A percentile compares a stretch with the other conserved stretches of the same genome.
Conservation (phyloP, 2,113 vertebrate species). For the Poicephalus meyeri region DNA sequence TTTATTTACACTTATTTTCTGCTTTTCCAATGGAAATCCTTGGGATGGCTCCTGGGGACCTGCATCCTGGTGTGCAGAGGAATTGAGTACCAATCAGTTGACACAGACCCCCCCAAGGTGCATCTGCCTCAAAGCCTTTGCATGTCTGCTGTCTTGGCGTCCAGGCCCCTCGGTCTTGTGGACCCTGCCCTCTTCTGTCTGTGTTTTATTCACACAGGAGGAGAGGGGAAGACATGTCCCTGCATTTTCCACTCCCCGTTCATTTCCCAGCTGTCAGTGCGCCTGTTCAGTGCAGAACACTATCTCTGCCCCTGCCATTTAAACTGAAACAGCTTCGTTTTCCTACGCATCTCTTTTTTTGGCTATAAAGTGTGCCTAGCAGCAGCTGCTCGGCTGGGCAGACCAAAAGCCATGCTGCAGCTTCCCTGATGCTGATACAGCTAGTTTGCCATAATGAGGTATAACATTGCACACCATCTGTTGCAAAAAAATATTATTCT, state of each 20-base stretch:
- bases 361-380: background rate
- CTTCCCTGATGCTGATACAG: background rate
- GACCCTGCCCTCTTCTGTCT: background rate
- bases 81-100: background rate
- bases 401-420: background rate
- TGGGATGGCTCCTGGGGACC: background rate
- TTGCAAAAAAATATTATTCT: background rate
- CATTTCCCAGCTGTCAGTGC: background rate
- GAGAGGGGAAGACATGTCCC: background rate
- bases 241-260: background rate
- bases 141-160: accelerated
- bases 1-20: background rate
- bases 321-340: background rate
- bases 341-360: accelerated
- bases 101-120: background rate
- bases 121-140: background rate
- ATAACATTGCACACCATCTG: background rate
- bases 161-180: accelerated
- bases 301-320: background rate
- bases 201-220: background rate
- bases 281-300: background rate
- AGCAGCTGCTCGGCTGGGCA: background rate
- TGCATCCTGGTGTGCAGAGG: accelerated
- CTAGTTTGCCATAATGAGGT: background rate
- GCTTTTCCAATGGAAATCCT: background rate